Evolutionary conservation across 2,797 vertebrate species (phyloP).

Genomic region (Dromococcyx pavoninus): DNA sequence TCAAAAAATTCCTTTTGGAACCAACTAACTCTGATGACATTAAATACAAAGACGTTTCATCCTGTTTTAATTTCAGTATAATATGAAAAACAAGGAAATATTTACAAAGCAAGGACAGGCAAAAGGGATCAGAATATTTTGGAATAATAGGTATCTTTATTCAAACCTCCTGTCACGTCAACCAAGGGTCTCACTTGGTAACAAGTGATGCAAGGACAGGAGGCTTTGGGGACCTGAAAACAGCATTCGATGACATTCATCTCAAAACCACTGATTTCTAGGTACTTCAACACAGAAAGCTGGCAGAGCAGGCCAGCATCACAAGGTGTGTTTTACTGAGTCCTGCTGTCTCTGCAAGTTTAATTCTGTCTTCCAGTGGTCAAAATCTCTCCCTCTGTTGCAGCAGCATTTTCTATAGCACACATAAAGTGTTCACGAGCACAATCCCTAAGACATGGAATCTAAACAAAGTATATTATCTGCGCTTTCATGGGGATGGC

Average conservation of each 20-base stretch:
- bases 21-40: neutral
- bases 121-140: constrained; percentile 18
- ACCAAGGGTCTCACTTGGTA: constrained; percentile 1
- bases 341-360: neutral
- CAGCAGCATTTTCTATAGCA: neutral
- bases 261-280: neutral
- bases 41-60: neutral
- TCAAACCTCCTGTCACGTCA: constrained; percentile 23
- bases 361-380: neutral
- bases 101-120: neutral
- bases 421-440: neutral
- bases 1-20: neutral
- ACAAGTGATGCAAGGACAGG: constrained; percentile 20
- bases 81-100: neutral
- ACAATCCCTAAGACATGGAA: neutral
- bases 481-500: neutral
- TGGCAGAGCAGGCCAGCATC: neutral
- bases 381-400: neutral
- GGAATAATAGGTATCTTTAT: constrained; percentile 23
- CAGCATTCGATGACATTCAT: constrained; percentile 9
- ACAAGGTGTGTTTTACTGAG: neutral
- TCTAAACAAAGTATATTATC: neutral
- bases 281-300: neutral
- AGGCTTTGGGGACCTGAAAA: constrained; percentile 42
- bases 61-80: neutral